A percentile compares a stretch with the other conserved stretches of the same genome.
phyloP scores from a whole-genome alignment of 2,888 invertebrate genomes.

The Rhabditophanes sp. region DNA sequence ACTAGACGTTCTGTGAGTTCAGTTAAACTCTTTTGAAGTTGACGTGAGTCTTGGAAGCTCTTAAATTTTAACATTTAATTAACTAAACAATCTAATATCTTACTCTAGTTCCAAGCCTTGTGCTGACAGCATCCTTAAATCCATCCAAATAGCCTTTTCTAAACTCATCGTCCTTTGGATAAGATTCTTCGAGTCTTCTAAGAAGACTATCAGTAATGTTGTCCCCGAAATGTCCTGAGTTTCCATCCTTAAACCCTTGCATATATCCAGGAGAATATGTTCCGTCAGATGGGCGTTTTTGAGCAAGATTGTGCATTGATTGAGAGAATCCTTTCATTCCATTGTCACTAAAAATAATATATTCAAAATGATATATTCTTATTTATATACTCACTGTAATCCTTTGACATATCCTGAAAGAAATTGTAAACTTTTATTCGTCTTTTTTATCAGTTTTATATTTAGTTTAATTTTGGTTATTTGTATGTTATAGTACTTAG shows the following conservation, averaged over 20 bases:
- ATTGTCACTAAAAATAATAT: slow-evolving; percentile 18
- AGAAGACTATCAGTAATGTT: slow-evolving; percentile 40
- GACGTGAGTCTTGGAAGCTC: slow-evolving; percentile 33
- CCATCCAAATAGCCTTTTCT: slow-evolving; percentile 43
- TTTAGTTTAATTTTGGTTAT: no score
- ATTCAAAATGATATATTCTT: neutral
- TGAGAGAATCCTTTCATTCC: slow-evolving; percentile 42
- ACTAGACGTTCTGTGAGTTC: slow-evolving; percentile 42
- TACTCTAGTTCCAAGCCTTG: neutral
- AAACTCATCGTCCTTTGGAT: slow-evolving; percentile 44
- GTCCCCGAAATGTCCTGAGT: slow-evolving; percentile 42
- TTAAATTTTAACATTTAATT: slow-evolving; percentile 3
- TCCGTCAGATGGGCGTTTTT: slow-evolving; percentile 15
- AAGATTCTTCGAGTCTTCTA: slow-evolving; percentile 42
- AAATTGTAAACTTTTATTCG: slow-evolving; percentile 5
- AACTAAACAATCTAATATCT: neutral
- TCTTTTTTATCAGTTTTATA: no score
- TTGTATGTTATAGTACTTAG: no score
- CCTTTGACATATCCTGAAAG: slow-evolving; percentile 41
- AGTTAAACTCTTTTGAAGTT: slow-evolving; percentile 36
- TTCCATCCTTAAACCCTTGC: slow-evolving; percentile 44
- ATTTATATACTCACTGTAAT: slow-evolving; percentile 7
- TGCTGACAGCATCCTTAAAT: slow-evolving; percentile 40
- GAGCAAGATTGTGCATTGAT: slow-evolving; percentile 43
- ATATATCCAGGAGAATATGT: slow-evolving; percentile 44